Conservation (phyloP, 1,140 invertebrate genomes). For the Odontomachus brunneus region DNA sequence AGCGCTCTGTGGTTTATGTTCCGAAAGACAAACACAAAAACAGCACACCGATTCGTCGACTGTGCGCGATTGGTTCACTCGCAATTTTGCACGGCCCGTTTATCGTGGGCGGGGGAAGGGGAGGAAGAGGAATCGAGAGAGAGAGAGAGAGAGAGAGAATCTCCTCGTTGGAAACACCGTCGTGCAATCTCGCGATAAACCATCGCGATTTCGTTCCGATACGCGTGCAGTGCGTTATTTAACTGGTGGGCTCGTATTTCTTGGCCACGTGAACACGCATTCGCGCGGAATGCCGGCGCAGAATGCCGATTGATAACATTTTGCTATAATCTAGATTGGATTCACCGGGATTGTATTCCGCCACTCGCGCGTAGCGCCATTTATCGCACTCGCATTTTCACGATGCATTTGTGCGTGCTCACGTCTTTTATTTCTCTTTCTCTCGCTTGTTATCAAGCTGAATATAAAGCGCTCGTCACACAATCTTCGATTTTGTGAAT, state of each 20-base stretch:
- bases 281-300: background rate
- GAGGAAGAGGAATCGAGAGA: too few relatives aligned
- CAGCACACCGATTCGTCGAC: background rate
- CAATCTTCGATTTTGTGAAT: too few relatives aligned
- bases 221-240: background rate
- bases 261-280: background rate
- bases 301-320: background rate
- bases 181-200: background rate
- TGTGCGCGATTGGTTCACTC: constrained; percentile 12
- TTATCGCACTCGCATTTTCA: background rate
- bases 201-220: constrained; percentile 42
- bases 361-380: background rate
- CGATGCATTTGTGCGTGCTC: background rate
- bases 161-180: background rate
- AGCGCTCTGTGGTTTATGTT: constrained; percentile 15
- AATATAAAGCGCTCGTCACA: too few relatives aligned
- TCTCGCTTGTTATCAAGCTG: too few relatives aligned
- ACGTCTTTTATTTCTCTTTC: background rate
- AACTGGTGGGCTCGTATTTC: constrained; percentile 11
- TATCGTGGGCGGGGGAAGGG: background rate
- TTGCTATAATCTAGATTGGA: constrained; percentile 24
- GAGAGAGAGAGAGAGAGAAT: too few relatives aligned
- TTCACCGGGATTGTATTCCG: background rate
- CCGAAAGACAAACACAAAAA: constrained; percentile 44
- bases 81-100: constrained; percentile 5